A percentile compares a stretch with the other conserved stretches of the same genome.
These are phyloP conservation scores for Podiceps cristatus DNA, from an alignment of 2,113 vertebrate species.

Conservation along the genomic window DNA sequence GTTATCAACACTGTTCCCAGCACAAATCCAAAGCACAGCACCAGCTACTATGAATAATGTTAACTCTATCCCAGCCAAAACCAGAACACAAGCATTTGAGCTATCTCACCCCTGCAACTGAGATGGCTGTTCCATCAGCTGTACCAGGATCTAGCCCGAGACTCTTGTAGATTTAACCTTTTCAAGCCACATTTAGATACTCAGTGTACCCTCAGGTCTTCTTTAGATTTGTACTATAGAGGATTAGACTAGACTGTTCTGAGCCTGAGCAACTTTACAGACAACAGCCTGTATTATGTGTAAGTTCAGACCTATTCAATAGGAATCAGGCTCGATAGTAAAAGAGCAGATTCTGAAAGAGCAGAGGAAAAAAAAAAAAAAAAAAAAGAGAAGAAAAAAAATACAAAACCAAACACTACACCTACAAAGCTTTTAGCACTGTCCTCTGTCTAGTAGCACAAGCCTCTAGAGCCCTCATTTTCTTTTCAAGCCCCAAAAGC, in stretches of 20 bases:
- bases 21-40: too few relatives aligned
- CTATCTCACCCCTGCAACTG: slow-evolving; percentile 33
- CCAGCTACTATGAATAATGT: too few relatives aligned
- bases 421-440: neutral
- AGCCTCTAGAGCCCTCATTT: accelerated
- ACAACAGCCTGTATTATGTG: accelerated
- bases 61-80: too few relatives aligned
- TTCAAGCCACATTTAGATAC: neutral
- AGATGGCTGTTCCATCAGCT: slow-evolving; percentile 36
- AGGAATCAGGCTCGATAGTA: neutral
- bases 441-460: accelerated
- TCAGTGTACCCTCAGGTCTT: neutral
- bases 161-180: slow-evolving; percentile 23
- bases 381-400: too few relatives aligned
- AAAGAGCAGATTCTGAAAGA: accelerated
- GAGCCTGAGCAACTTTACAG: neutral
- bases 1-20: too few relatives aligned
- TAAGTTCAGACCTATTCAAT: neutral
- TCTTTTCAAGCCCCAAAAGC: neutral
- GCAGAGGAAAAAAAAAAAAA: too few relatives aligned
- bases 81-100: neutral
- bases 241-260: neutral
- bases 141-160: slow-evolving; percentile 17
- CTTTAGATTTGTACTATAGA: neutral
- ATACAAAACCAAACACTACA: too few relatives aligned